Percentiles rank a stretch among this genome's conserved stretches.
These are phyloP conservation scores for Aplochiton taeniatus DNA, from an alignment of 2,797 vertebrate genomes.

Conservation along the genomic window DNA sequence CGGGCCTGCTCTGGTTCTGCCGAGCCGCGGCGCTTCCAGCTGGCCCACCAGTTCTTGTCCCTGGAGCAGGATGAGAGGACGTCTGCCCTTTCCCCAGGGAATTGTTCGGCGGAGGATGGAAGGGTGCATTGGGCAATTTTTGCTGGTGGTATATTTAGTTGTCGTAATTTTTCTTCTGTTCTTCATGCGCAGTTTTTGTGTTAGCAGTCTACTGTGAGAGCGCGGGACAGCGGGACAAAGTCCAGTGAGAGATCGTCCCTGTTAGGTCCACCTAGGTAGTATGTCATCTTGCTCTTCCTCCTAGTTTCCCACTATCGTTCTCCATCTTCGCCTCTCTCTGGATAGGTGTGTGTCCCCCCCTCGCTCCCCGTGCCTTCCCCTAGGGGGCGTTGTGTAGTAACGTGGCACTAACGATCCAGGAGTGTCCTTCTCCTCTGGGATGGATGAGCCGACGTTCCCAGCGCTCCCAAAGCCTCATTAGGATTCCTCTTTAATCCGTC, in stretches of 20 bases:
- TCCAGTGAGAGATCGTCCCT: too few relatives aligned
- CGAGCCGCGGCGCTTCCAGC: not conserved
- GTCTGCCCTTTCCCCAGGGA: slow-evolving; percentile 34
- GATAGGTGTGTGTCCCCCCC: not conserved
- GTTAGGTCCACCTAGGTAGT: too few relatives aligned
- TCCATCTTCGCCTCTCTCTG: not conserved
- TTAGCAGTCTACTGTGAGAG: not conserved
- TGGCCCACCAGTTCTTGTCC: slow-evolving; percentile 17
- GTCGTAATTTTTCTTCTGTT: not conserved
- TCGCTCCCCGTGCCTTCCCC: slow-evolving; percentile 62
- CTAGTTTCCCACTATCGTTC: not conserved
- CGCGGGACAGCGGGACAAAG: too few relatives aligned
- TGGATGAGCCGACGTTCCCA: slow-evolving; percentile 81
- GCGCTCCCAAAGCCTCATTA: slow-evolving; percentile 90
- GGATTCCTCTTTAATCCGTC: slow-evolving; percentile 96
- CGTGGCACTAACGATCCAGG: slow-evolving; percentile 90
- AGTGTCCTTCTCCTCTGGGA: slow-evolving; percentile 83
- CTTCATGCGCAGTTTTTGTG: not conserved
- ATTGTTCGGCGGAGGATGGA: slow-evolving; percentile 19
- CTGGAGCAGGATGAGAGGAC: slow-evolving; percentile 23
- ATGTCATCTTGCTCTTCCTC: slow-evolving; percentile 4
- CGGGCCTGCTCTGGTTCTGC: not conserved
- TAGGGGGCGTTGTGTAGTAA: slow-evolving; percentile 94
- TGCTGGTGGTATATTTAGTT: slow-evolving; percentile 5
- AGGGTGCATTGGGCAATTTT: not conserved